Percentiles rank a stretch among this genome's conserved stretches.
phyloP scores from a whole-genome alignment of 2,888 invertebrate genomes.

The Beris chalybata region DNA sequence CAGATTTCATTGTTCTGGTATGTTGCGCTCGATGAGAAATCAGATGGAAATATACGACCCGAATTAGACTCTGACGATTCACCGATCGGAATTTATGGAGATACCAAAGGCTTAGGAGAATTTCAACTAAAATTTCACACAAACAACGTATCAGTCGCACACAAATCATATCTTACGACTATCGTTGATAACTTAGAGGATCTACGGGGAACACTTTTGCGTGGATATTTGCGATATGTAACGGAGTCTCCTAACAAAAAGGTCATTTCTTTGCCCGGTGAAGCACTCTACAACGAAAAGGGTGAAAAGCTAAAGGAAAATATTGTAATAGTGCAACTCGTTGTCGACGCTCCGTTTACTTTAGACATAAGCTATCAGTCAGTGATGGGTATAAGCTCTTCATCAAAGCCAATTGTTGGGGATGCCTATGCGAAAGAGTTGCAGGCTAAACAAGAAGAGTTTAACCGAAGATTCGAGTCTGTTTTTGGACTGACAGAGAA shows the following conservation, averaged over 20 bases:
- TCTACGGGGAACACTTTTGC: constrained; percentile 73
- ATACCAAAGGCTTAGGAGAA: constrained; percentile 75
- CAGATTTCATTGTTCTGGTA: constrained; percentile 74
- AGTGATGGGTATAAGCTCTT: constrained; percentile 62
- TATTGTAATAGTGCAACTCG: constrained; percentile 76
- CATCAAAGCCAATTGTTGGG: constrained; percentile 60
- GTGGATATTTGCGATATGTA: constrained; percentile 65
- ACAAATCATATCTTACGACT: constrained; percentile 75
- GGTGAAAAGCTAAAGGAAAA: constrained; percentile 69
- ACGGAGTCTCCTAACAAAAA: constrained; percentile 59
- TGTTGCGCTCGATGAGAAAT: constrained; percentile 75
- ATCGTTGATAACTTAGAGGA: constrained; percentile 58
- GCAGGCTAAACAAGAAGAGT: constrained; percentile 62
- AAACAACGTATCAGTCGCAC: constrained; percentile 62
- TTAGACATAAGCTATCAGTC: constrained; percentile 85
- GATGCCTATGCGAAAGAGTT: constrained; percentile 68
- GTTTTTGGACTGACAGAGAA: constrained; percentile 75
- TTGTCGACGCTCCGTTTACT: constrained; percentile 76
- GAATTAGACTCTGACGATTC: constrained; percentile 43
- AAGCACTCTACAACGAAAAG: constrained; percentile 59
- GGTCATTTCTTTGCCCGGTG: constrained; percentile 65
- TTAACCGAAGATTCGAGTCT: constrained; percentile 78
- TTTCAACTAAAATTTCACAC: constrained; percentile 63
- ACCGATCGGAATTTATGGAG: constrained; percentile 61
- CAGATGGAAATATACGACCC: constrained; percentile 58